These are phyloP conservation scores for Rhorus exstirpatorius DNA, from an alignment of 2,888 invertebrate genomes.

Conservation along the genomic window DNA sequence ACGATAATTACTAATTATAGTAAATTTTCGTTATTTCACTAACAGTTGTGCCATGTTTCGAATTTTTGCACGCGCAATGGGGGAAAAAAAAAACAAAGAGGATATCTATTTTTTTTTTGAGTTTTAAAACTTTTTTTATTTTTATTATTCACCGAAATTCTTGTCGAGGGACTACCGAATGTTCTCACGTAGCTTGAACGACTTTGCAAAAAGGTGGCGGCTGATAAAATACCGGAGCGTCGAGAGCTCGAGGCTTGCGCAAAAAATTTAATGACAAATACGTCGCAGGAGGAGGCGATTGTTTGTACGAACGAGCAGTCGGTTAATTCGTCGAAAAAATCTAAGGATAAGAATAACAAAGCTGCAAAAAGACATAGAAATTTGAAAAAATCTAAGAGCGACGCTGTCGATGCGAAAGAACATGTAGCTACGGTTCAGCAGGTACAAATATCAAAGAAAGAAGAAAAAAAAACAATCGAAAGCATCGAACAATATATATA, in stretches of 20 bases:
- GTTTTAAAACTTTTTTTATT: neutral
- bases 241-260: constrained; percentile 70
- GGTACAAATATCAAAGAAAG: constrained; percentile 74
- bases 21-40: neutral
- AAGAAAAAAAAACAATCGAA: neutral
- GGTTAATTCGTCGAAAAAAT: constrained; percentile 80
- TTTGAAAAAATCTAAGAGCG: constrained; percentile 75
- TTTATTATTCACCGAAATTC: constrained; percentile 33
- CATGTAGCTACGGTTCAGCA: constrained; percentile 75
- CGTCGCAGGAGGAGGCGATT: constrained; percentile 70
- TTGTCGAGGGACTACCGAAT: constrained; percentile 64
- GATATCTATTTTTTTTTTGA: neutral
- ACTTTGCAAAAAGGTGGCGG: constrained; percentile 80
- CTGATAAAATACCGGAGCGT: constrained; percentile 76
- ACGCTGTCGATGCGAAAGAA: constrained; percentile 74
- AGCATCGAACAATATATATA: constrained; percentile 8
- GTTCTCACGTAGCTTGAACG: constrained; percentile 52
- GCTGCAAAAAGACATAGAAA: constrained; percentile 83
- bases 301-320: constrained; percentile 64
- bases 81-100: neutral
- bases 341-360: constrained; percentile 84
- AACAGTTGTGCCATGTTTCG: neutral
- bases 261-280: constrained; percentile 72
- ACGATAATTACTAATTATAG: constrained; percentile 7
- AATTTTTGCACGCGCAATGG: neutral